phyloP scores from a whole-genome alignment of 2,888 invertebrate genomes.

The Coelinius sp. region DNA sequence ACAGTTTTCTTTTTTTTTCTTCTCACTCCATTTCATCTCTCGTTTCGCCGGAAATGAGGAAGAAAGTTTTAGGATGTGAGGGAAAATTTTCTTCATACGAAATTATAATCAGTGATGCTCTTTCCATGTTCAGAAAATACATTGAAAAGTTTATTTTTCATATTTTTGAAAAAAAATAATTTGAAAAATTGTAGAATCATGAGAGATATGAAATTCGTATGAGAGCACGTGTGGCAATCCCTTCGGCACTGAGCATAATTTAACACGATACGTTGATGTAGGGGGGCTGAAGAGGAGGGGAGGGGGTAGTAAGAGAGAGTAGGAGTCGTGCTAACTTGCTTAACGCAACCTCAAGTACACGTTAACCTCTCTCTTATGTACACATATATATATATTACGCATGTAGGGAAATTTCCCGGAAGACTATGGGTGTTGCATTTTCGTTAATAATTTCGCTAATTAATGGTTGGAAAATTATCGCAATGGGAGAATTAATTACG shows the following conservation, averaged over 20 bases:
- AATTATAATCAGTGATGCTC: background rate
- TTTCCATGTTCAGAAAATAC: background rate
- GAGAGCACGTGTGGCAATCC: slow-evolving; percentile 54
- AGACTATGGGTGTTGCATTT: slow-evolving; percentile 31
- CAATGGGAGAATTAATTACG: slow-evolving; percentile 32
- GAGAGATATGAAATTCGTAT: slow-evolving; percentile 12
- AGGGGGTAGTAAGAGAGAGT: background rate
- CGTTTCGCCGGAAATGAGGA: slow-evolving; percentile 31
- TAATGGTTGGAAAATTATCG: slow-evolving; percentile 37
- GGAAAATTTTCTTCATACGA: background rate
- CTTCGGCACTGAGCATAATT: slow-evolving; percentile 67
- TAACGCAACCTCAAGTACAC: slow-evolving; percentile 68
- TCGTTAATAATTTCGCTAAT: slow-evolving; percentile 39
- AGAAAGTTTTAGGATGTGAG: background rate
- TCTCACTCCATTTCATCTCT: slow-evolving; percentile 26
- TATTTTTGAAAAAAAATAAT: background rate
- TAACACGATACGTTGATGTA: slow-evolving; percentile 67
- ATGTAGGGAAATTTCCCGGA: slow-evolving; percentile 30
- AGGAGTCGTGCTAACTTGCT: slow-evolving; percentile 69
- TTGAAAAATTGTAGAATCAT: background rate
- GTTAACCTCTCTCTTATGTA: slow-evolving; percentile 22
- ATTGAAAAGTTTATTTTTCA: background rate
- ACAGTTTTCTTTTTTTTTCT: slow-evolving; percentile 64
- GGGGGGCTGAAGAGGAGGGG: background rate
- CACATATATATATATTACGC: slow-evolving; percentile 21